These are phyloP conservation scores for Danio rerio DNA, from an alignment of 2,113 vertebrate genomes.

Conservation along the genomic window GRCz12tu NC_133188.1:11576501-11577000, in stretches of 20 bases:
- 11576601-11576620: constrained; percentile 43
- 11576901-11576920: no score
- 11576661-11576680: constrained; percentile 76
- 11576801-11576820: no score
- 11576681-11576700: constrained; percentile 61
- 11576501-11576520: constrained; percentile 85
- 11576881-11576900: no score
- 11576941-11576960: no score
- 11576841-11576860: background rate
- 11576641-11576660: constrained; percentile 83
- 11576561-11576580: background rate
- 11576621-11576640: constrained; percentile 73
- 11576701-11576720: constrained; percentile 43
- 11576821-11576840: background rate
- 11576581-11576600: constrained; percentile 24
- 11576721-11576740: constrained; percentile 40
- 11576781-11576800: background rate
- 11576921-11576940: no score
- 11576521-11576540: constrained; percentile 61
- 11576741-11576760: constrained; percentile 10
- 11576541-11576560: constrained; percentile 53
- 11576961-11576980: no score
- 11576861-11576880: no score
- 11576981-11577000: no score
- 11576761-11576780: background rate